Conservation (phyloP, 2,888 invertebrate genomes). For the Neelides folsomi region DNA sequence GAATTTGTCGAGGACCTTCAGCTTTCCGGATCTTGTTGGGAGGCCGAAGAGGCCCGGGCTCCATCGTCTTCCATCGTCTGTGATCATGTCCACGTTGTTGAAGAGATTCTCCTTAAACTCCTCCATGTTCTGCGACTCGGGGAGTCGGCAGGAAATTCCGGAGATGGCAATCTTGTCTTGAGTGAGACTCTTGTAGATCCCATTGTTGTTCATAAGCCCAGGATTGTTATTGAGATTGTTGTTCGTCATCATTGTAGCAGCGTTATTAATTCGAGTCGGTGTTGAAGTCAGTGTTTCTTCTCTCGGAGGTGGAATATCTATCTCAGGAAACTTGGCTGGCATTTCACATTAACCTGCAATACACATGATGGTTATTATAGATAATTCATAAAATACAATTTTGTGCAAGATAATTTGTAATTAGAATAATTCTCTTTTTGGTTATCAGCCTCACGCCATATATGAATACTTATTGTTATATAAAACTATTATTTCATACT, state of each 20-base stretch:
- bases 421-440: too few relatives aligned
- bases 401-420: too few relatives aligned
- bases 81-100: slow-evolving; percentile 81
- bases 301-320: slow-evolving; percentile 37
- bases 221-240: slow-evolving; percentile 35
- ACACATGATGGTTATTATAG: too few relatives aligned
- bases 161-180: slow-evolving; percentile 62
- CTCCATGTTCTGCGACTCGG: slow-evolving; percentile 77
- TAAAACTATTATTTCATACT: too few relatives aligned
- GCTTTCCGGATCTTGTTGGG: slow-evolving; percentile 65
- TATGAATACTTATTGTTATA: too few relatives aligned
- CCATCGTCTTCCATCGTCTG: slow-evolving; percentile 37
- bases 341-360: slow-evolving; percentile 41
- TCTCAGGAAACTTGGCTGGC: slow-evolving; percentile 55
- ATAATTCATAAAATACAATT: too few relatives aligned
- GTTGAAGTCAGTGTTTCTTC: slow-evolving; percentile 19
- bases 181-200: slow-evolving; percentile 36
- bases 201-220: slow-evolving; percentile 11
- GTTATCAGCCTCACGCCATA: too few relatives aligned
- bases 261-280: slow-evolving; percentile 10
- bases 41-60: slow-evolving; percentile 37
- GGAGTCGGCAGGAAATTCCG: slow-evolving; percentile 66
- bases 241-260: slow-evolving; percentile 19
- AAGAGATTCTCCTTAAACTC: slow-evolving; percentile 86
- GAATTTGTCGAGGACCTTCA: slow-evolving; percentile 65